Evolutionary conservation across 2,888 invertebrate genomes (phyloP), one percentile per base, ranked within the genome.

Genomic region (Ormyrus rosae): DNA sequence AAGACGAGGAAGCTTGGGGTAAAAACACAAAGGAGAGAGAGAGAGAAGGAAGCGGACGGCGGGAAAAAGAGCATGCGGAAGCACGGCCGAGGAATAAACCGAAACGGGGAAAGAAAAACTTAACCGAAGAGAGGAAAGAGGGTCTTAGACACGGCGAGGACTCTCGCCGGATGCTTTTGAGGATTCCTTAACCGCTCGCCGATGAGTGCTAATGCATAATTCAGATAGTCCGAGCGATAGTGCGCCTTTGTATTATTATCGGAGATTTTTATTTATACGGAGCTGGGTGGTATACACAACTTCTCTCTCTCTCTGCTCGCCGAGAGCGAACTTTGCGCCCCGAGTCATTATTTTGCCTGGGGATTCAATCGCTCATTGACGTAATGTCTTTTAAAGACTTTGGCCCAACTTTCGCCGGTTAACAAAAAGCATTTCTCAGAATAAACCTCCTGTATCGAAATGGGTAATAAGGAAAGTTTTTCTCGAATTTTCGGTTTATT

Each of bases 141-240:
- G 56, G n/a, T 48, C 65, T 73, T 51, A 45, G 34, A 45, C 13
- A 0, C 45, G 19, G 19, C n/a, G 19, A 48, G 0, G 9, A 13
- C 67, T 65, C 48, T 34, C 34, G 34, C 34, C 56, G 5, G 13
- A 50, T 75, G 68, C 68, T 63, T 74, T 63, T 55, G 19, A 46
- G 34, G 61, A 55, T 63, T 55, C 48, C 34, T 65, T 65, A 65
- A 74, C 48, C 53, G 60, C 7, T 53, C 9, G 11, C 63, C 46
- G 45, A 71, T 71, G 58, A 50, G 50, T 61, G 61, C 53, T 48
- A 68, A 72, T 78, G 72, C 48, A 78, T 78, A 67, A 78, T 78
- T 78, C 78, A 67, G 55, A 48, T 48, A 10, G 8, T 46, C 58
- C 45, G 34, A 34, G 63, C 69, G 51, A 77, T 55, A 51, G 67